Evolutionary conservation across 2,113 vertebrate genomes (phyloP).

Genomic region (Jaculus jaculus): DNA sequence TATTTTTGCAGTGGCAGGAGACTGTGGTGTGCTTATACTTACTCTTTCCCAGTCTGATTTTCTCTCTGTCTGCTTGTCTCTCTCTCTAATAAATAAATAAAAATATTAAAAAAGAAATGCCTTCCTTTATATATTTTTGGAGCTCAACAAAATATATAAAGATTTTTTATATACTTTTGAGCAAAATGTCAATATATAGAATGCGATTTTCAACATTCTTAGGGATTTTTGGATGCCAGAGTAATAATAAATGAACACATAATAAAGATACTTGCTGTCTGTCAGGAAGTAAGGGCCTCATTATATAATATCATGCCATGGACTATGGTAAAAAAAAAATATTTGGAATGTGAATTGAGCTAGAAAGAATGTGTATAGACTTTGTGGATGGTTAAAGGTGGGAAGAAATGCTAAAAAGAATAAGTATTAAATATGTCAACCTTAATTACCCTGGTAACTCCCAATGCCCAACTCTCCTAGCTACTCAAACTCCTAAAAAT

Average conservation of each 20-base stretch:
- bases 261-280: not conserved
- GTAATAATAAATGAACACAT: not conserved
- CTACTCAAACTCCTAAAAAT: not conserved
- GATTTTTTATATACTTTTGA: conserved; percentile 17
- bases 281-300: not conserved
- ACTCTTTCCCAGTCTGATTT: too few relatives aligned
- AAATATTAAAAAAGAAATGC: too few relatives aligned
- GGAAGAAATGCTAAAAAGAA: not conserved
- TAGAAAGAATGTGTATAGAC: not conserved
- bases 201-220: not conserved
- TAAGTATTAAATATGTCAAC: not conserved
- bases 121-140: not conserved
- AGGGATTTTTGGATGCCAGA: not conserved
- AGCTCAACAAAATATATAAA: not conserved
- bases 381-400: not conserved
- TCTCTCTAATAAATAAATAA: too few relatives aligned
- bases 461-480: not conserved
- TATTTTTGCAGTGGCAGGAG: too few relatives aligned
- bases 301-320: not conserved
- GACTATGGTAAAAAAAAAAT: not conserved
- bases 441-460: not conserved
- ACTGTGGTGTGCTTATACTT: too few relatives aligned
- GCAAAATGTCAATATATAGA: not conserved
- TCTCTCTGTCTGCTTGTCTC: too few relatives aligned
- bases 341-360: not conserved